Base-by-base conservation (phyloP, 2,113 vertebrate species). In the Probosciger aterrimus region DNA sequence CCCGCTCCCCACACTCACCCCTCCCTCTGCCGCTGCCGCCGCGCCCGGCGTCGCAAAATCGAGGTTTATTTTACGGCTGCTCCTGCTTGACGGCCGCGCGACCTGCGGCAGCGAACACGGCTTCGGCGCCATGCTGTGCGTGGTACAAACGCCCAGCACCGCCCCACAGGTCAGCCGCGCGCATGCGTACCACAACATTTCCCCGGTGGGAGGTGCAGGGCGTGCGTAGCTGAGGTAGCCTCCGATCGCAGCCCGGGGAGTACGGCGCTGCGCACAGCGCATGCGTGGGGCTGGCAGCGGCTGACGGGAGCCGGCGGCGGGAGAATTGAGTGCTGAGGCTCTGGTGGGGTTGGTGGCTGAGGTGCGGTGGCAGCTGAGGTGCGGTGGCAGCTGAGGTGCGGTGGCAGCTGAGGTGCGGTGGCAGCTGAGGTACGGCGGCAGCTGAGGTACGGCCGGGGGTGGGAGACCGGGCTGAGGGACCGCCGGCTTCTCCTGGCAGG, bases 181-280 rank as follows among this genome's bases (percentile, higher is more conserved):
- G 39, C 90, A 59, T 1, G 65, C 70, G 49, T 53, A 8, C 1
- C 1, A 0, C 9, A 0, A 3, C 0, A 1, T 1, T 12, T 1
- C 31, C 18, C 11, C 3, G 10, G 30, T 15, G 28, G 33, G 18
- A 9, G 23, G 37, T 28, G 37, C 37, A 17, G 11, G 28, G 28
- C 28, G 52, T 13, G 53, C 53, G 53, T 31, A 12, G 53, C 53
- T 33, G 53, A 31, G 19, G 53, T 20, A 20, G 20, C 31, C 18
- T 4, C 28, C 8, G 39, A 18, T 5, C 18, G 11, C 18, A 12
- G 53, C 18, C 30, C 11, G 10, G 9, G 17, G 52, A 30, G 52
- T 6, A 6, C 10, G 16, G 52, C 10, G 57, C 9, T 7, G 77
- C 20, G 52, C 33, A 18, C 8, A 1, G 53, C 70, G 79, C 87